Evolutionary conservation across 2,113 vertebrate genomes (phyloP), one percentile per base, ranked within the genome.

Genomic region (Paradisaea rubra): DNA sequence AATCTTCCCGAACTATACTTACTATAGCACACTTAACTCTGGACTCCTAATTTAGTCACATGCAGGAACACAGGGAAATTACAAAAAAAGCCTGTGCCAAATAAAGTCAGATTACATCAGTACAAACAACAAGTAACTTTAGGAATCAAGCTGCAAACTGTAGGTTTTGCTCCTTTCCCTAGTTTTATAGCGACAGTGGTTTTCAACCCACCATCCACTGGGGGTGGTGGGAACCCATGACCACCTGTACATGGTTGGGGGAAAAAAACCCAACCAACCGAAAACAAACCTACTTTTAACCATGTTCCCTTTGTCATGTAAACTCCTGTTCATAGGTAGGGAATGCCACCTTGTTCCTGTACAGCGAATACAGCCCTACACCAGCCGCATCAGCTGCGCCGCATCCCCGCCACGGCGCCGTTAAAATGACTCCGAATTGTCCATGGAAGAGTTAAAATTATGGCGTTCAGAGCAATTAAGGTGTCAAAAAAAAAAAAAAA

Each of bases 281-380:
- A n/a, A 45, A 16, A 1, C 33, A 60, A n/a, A 5, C 3, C 28
- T 4, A 0, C 24, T 74, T 37, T 63, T 52, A 74, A n/a, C 24
- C 11, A 8, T 4, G 3, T 9, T 33, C 15, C 10, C 6, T 72
- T 50, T 69, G 30, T 10, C 20, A 20, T 2, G 9, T 3, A 30
- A 69, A 0, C 5, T 39, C 23, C 10, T 0, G 9, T 1, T 21
- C 27, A 9, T 0, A 2, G 33, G 12, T 2, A 45, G n/a, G 1
- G 6, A 81, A 63, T 19, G 6, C 3, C n/a, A 24, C 72, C 15
- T 33, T 33, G 15, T 39, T 59, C 28, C 53, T 33, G 47, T 5
- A 8, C 7, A 15, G 35, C 17, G 22, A 50, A 28, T 0, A 35
- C 28, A 35, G 22, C 56, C 12, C 39, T 9, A 21, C 25, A 20